These are phyloP conservation scores for Cottoperca gobio DNA, from an alignment of 2,797 vertebrate species.

Conservation along the genomic window DNA sequence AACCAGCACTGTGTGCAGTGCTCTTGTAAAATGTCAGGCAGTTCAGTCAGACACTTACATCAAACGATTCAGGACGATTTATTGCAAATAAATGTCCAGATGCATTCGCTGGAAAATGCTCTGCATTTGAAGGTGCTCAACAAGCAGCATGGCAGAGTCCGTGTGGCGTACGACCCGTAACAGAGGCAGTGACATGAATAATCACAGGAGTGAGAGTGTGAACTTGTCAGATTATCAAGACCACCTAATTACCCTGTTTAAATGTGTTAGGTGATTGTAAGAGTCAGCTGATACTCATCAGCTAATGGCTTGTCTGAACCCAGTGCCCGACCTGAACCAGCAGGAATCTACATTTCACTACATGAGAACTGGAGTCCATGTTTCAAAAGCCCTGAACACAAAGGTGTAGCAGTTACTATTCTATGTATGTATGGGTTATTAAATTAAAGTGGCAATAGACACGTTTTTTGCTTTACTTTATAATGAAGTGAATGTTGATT, in stretches of 20 bases:
- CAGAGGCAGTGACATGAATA: conserved; percentile 31
- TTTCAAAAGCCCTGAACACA: neutral
- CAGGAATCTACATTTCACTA: neutral
- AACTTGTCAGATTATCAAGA: conserved; percentile 46
- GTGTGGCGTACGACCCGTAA: neutral
- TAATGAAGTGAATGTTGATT: too few relatives aligned
- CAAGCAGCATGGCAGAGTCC: conserved; percentile 7
- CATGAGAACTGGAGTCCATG: neutral
- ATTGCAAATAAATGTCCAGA: conserved; percentile 33
- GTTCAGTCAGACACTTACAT: conserved; percentile 36
- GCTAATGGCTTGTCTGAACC: conserved; percentile 26
- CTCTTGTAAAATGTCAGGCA: conserved; percentile 36
- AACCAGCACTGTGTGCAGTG: neutral
- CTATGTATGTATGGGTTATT: too few relatives aligned
- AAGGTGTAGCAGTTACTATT: conserved; percentile 1
- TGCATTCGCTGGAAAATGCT: conserved; percentile 20
- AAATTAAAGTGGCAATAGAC: too few relatives aligned
- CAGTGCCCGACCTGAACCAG: conserved; percentile 9
- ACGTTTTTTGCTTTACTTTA: too few relatives aligned
- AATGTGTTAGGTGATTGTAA: conserved; percentile 48
- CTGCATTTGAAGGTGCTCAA: conserved; percentile 17
- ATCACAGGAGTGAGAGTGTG: conserved; percentile 38
- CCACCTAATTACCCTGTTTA: conserved; percentile 52
- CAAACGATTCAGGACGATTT: conserved; percentile 34
- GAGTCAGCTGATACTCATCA: conserved; percentile 48